Conservation (phyloP, 2,113 vertebrate species). For the Plectropomus leopardus region DNA sequence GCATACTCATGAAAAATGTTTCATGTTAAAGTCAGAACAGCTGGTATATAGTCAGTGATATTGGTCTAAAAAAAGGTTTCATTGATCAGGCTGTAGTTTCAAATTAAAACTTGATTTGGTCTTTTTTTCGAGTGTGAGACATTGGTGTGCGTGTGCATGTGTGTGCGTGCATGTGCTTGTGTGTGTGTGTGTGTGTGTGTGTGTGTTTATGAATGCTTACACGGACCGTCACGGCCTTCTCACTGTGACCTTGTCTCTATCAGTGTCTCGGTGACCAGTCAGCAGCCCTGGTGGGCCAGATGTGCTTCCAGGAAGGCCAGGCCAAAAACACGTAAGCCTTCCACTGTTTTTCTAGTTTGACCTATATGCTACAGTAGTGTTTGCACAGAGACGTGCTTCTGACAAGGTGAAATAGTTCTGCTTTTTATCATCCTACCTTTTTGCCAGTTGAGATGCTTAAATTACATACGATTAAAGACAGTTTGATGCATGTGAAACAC, state of each 20-base stretch:
- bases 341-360: fast-evolving
- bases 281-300: slow-evolving; percentile 97
- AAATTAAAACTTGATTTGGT: not conserved
- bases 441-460: not conserved
- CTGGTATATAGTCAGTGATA: not conserved
- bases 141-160: not conserved
- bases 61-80: not conserved
- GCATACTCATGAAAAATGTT: not conserved
- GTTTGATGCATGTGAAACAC: not conserved
- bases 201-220: not conserved
- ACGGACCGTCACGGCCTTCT: not conserved
- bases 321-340: slow-evolving; percentile 97
- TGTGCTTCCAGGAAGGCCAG: slow-evolving; percentile 95
- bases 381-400: not conserved
- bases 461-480: too few relatives aligned
- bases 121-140: not conserved
- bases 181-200: not conserved
- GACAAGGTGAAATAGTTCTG: not conserved
- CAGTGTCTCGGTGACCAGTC: slow-evolving; percentile 99
- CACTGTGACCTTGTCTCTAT: slow-evolving; percentile 10
- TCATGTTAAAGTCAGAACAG: too few relatives aligned
- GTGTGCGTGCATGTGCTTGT: not conserved
- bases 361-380: not conserved
- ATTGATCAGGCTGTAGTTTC: not conserved
- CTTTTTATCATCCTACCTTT: not conserved